Conservation (phyloP, 2,797 vertebrate species). For the Antrozous pallidus region DNA sequence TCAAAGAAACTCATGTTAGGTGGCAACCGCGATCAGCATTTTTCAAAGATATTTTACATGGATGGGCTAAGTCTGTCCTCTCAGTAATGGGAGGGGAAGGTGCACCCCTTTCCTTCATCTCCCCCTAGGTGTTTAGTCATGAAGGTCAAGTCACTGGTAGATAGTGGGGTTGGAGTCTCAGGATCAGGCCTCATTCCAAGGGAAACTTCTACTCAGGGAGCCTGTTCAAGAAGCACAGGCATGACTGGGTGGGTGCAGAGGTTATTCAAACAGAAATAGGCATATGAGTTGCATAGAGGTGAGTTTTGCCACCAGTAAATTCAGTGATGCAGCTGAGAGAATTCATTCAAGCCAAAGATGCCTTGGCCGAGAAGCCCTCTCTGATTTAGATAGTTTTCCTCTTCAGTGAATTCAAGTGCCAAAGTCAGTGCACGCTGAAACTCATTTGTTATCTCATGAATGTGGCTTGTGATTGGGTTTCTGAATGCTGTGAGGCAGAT, state of each 20-base stretch:
- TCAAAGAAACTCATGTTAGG: neutral
- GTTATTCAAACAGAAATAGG: neutral
- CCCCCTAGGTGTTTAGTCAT: neutral
- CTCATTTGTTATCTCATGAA: neutral
- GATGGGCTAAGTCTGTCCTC: neutral
- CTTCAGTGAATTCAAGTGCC: neutral
- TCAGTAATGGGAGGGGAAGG: neutral
- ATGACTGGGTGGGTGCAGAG: too few species aligned
- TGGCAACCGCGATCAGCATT: neutral
- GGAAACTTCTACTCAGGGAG: neutral
- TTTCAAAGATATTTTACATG: neutral
- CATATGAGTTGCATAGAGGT: neutral
- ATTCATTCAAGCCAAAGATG: neutral
- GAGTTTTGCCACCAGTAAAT: neutral
- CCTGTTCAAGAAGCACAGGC: neutral
- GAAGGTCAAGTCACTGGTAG: neutral
- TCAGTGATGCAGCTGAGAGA: neutral
- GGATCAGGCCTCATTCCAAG: neutral
- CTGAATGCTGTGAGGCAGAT: neutral
- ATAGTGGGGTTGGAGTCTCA: neutral
- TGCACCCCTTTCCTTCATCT: neutral
- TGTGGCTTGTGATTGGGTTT: neutral
- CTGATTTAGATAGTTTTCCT: neutral
- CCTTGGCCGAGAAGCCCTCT: neutral
- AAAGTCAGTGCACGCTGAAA: neutral